A percentile compares a stretch with the other conserved stretches of the same genome.
These are phyloP conservation scores for Enteromius treurensis DNA, from an alignment of 2,797 vertebrate genomes.

Conservation along the genomic window DNA sequence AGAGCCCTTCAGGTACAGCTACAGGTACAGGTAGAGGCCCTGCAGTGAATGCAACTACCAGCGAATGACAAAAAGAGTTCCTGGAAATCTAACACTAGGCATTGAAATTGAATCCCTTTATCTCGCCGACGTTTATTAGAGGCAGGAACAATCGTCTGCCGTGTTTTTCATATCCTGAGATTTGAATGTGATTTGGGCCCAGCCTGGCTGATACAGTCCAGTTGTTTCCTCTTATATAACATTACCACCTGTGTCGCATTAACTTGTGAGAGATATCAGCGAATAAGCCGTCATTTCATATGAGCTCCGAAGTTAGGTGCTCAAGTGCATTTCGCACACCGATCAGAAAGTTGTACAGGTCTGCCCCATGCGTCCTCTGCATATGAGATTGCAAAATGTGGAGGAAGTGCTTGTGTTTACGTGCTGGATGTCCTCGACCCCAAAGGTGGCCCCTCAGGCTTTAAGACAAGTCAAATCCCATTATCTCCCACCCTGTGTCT, in stretches of 20 bases:
- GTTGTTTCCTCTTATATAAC: conserved; percentile 30
- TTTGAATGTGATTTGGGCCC: conserved; percentile 37
- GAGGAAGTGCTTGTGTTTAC: conserved; percentile 23
- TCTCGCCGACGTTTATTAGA: conserved; percentile 43
- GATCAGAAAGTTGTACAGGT: conserved; percentile 28
- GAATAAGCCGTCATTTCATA: conserved; percentile 15
- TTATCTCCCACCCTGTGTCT: conserved; percentile 73
- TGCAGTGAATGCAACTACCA: conserved; percentile 17
- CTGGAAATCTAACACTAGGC: conserved; percentile 49
- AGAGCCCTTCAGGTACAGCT: conserved; percentile 48
- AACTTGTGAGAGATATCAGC: conserved; percentile 13
- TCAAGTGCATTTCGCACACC: not conserved
- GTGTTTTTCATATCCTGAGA: conserved; percentile 49
- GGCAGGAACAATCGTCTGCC: conserved; percentile 44
- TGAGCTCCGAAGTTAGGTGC: conserved; percentile 23
- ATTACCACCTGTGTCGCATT: conserved; percentile 24
- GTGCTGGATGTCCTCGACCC: conserved; percentile 36
- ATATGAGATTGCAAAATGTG: not conserved
- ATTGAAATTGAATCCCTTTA: conserved; percentile 49
- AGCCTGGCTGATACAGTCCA: conserved; percentile 40
- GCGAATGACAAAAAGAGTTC: conserved; percentile 50
- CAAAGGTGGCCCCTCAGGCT: conserved; percentile 53
- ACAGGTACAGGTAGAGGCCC: conserved; percentile 47
- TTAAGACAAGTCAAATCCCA: conserved; percentile 72
- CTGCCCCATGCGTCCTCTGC: conserved; percentile 15